phyloP scores from a whole-genome alignment of 2,888 invertebrate species.

The Eupithecia exiguata region DNA sequence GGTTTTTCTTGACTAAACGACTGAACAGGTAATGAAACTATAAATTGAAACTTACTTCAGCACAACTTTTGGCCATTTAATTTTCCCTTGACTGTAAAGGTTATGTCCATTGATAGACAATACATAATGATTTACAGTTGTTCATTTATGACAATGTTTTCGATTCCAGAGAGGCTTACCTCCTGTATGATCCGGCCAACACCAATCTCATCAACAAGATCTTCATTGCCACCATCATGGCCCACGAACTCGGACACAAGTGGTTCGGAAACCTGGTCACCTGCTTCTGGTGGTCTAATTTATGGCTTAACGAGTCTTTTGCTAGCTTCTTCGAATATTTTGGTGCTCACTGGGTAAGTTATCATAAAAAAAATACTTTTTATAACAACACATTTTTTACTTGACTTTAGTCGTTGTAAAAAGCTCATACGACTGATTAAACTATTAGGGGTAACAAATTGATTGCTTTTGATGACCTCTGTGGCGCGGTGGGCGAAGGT shows the following conservation, averaged over 20 bases:
- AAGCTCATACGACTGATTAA: not conserved
- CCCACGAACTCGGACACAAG: constrained; percentile 92
- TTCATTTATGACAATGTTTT: no score
- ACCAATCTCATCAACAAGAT: constrained; percentile 77
- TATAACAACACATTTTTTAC: no score
- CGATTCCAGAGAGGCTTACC: constrained; percentile 71
- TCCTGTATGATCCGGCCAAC: constrained; percentile 73
- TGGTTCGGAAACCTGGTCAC: constrained; percentile 94
- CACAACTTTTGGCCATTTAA: no score
- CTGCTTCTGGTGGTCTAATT: constrained; percentile 89
- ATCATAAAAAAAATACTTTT: not conserved
- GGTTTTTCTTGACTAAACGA: no score
- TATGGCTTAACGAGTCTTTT: constrained; percentile 89
- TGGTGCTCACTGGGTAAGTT: constrained; percentile 79
- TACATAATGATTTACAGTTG: no score
- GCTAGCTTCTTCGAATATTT: constrained; percentile 90
- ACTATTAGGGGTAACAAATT: not conserved
- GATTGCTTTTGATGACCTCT: no score
- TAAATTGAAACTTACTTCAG: no score
- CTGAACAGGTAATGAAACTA: no score
- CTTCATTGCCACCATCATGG: constrained; percentile 83
- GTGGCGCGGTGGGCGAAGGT: no score
- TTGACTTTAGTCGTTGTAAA: not conserved
- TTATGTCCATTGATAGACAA: no score
- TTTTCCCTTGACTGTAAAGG: no score